A percentile compares a stretch with the other conserved stretches of the same genome.
Evolutionary conservation across 2,113 vertebrate genomes (phyloP).

Genomic region (Cranoglanis bouderius): DNA sequence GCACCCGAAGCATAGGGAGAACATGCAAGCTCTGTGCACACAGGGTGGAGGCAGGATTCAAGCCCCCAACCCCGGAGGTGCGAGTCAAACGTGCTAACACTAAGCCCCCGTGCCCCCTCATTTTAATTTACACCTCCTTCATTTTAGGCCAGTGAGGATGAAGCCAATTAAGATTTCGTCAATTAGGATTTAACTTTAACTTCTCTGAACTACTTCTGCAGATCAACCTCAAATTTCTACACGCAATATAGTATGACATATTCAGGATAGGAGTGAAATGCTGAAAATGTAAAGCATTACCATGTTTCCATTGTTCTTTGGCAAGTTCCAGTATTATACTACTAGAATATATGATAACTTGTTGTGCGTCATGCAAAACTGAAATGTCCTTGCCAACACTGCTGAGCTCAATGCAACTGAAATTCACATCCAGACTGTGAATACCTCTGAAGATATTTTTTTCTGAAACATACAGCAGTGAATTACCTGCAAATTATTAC

Average conservation of each 20-base stretch:
- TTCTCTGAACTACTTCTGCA: background rate
- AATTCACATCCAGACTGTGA: background rate
- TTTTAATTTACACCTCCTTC: background rate
- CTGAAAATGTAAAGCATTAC: background rate
- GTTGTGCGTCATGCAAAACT: background rate
- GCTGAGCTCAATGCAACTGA: background rate
- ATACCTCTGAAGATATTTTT: background rate
- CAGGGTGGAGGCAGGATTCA: no score
- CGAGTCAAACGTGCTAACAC: no score
- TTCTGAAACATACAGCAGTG: background rate
- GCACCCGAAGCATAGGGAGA: no score
- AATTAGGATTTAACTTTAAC: background rate
- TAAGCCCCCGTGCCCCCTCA: no score
- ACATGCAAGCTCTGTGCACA: no score
- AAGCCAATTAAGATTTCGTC: background rate
- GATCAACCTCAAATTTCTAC: background rate
- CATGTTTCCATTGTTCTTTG: background rate
- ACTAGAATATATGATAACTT: background rate
- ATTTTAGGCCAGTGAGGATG: background rate
- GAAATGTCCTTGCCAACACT: background rate
- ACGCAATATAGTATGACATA: background rate
- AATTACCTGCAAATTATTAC: background rate
- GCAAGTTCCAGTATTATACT: background rate
- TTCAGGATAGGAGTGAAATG: no score
- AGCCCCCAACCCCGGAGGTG: no score